Base-by-base conservation (phyloP, 1,140 invertebrate species). In the Aphelenchoides fujianensis region DNA sequence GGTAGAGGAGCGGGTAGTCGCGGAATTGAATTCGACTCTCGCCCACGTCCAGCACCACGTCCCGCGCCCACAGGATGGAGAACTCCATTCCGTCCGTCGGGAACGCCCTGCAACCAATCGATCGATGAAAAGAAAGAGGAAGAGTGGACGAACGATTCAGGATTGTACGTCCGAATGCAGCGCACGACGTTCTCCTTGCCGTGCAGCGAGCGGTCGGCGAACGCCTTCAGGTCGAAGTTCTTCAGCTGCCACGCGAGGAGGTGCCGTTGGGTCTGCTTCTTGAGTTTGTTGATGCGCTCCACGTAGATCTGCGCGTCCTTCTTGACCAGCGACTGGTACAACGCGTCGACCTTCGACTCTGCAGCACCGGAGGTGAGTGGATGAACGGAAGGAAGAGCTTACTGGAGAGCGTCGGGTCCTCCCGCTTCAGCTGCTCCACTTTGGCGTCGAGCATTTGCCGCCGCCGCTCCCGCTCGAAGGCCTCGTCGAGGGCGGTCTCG, bases 231-330 rank as follows among this genome's bases (percentile, higher is more conserved):
- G 9, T 71, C 89, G 3, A 93, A 83, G 77, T 91, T 89, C 23
- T 89, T 88, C 87, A 93, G 90, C 2, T 88, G 89, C 91, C 91
- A 93, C 0, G 90, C 89, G 73, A 94, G 90, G 0, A 94, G 84
- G 41, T 91, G 88, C 92, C 87, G 72, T 90, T 88, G 5, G 89
- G 88, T 70, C 91, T 81, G 76, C 37, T 78, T 69, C 54, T 79
- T 79, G 7, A 76, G 89, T 80, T 92, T 90, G 68, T 79, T 90
- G 52, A 92, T 94, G 48, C 94, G 87, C 83, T 96, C 92, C 37
- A 97, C 91, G 85, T 97, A 98, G 74, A 97, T 95, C 80, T 95
- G 91, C 0, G 92, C 91, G 84, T 94, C 95, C 82, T 93, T 93
- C 72, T 91, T 91, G 16, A 90, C 90, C 68, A 96, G 86, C 78